Evolutionary conservation across 2,797 vertebrate species (phyloP).

Genomic region (Acipenser transmontanus): DNA sequence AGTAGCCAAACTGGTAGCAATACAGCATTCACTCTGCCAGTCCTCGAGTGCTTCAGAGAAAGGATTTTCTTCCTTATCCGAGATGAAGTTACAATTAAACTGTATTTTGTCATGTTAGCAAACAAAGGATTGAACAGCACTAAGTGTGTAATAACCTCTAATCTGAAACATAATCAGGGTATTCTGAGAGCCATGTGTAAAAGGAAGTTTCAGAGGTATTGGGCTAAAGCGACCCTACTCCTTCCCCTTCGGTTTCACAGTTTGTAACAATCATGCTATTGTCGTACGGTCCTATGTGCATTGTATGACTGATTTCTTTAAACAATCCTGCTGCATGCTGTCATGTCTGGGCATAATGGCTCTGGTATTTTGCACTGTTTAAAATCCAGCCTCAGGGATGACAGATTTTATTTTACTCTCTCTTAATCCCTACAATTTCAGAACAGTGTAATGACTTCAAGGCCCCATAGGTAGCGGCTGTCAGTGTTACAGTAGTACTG

Average conservation of each 20-base stretch:
- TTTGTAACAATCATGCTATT: conserved; percentile 29
- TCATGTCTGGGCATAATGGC: conserved; percentile 28
- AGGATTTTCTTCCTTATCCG: conserved; percentile 47
- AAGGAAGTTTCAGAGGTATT: conserved; percentile 32
- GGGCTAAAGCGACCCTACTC: conserved; percentile 24
- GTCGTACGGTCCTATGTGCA: conserved; percentile 21
- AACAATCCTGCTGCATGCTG: conserved; percentile 29
- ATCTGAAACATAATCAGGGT: conserved; percentile 54
- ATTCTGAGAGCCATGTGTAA: conserved; percentile 45
- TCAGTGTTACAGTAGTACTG: conserved; percentile 16
- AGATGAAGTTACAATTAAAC: conserved; percentile 62
- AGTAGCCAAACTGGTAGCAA: too few species aligned
- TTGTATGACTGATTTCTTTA: conserved; percentile 23
- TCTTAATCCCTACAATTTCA: conserved; percentile 30
- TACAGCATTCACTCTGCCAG: neutral
- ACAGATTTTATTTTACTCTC: conserved; percentile 19
- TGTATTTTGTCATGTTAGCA: conserved; percentile 53
- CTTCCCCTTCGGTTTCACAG: conserved; percentile 15
- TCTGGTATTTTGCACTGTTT: conserved; percentile 23
- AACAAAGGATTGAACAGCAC: conserved; percentile 57
- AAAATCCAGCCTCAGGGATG: conserved; percentile 28
- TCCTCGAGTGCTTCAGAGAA: conserved; percentile 23
- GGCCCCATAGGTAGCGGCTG: conserved; percentile 18
- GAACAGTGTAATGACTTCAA: conserved; percentile 32
- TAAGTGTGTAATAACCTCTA: conserved; percentile 46